A percentile compares a stretch with the other conserved stretches of the same genome.
Evolutionary conservation across 2,113 vertebrate genomes (phyloP).

Genomic region (Larimichthys polyactis): DNA sequence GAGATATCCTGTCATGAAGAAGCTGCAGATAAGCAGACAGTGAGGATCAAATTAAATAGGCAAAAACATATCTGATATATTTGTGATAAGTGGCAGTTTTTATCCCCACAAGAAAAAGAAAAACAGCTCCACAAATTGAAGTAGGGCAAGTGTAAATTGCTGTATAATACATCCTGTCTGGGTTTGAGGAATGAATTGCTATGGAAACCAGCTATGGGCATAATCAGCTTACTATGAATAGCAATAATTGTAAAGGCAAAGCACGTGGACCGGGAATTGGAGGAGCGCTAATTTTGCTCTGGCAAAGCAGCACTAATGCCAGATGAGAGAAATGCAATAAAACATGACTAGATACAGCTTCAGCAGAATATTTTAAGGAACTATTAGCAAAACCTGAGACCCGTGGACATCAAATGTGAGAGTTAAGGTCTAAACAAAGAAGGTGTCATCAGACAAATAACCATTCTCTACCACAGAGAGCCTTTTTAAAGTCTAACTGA

Average conservation of each 20-base stretch:
- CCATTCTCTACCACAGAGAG: background rate
- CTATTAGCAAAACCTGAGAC: background rate
- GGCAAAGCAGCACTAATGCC: constrained; percentile 18
- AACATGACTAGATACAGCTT: background rate
- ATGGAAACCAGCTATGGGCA: constrained; percentile 59
- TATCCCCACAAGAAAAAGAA: background rate
- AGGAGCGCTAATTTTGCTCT: constrained; percentile 26
- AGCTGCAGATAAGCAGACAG: constrained; percentile 77
- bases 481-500: background rate
- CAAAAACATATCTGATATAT: background rate
- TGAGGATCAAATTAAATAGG: background rate
- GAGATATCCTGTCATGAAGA: constrained; percentile 98
- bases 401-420: background rate
- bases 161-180: constrained; percentile 34
- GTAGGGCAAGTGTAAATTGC: constrained; percentile 11
- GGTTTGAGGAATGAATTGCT: constrained; percentile 34
- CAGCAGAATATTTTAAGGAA: background rate
- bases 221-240: constrained; percentile 67
- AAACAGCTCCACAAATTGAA: constrained; percentile 17
- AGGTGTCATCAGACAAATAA: background rate
- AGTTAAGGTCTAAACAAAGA: background rate
- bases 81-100: background rate
- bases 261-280: background rate
- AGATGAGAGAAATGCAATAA: constrained; percentile 1
- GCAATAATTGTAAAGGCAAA: constrained; percentile 44